Conservation (phyloP, 2,113 vertebrate genomes). For the Scytalopus superciliaris region DNA sequence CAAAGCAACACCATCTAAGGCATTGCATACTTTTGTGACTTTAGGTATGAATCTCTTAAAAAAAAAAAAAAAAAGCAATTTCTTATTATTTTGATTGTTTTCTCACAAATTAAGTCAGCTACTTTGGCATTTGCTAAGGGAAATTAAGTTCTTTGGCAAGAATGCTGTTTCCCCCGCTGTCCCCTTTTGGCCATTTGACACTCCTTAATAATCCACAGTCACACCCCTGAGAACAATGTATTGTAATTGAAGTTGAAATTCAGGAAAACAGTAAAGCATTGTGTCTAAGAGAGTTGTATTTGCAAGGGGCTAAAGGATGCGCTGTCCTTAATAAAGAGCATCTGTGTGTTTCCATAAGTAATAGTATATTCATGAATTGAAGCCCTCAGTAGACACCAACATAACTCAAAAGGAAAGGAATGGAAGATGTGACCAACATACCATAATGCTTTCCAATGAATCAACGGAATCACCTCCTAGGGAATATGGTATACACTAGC, state of each 20-base stretch:
- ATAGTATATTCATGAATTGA: background rate
- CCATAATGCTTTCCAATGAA: background rate
- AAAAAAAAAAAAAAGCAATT: background rate
- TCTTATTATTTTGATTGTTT: background rate
- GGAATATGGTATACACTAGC: background rate
- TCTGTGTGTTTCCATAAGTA: background rate
- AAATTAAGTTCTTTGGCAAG: background rate
- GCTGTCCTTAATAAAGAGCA: background rate
- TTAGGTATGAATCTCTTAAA: background rate
- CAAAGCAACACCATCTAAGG: background rate
- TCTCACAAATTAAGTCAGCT: background rate
- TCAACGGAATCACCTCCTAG: background rate
- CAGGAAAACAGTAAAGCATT: background rate
- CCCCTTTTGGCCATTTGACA: background rate
- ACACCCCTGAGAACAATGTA: background rate
- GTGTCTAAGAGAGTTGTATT: background rate
- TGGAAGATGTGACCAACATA: background rate
- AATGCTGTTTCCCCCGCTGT: background rate
- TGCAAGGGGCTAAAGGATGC: background rate
- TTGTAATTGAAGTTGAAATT: background rate
- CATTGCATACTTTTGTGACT: background rate
- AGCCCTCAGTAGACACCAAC: background rate
- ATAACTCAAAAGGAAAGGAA: background rate
- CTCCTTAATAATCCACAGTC: background rate
- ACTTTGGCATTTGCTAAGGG: background rate